Conservation (phyloP, 2,888 invertebrate genomes). For the Atherix ibis region DNA sequence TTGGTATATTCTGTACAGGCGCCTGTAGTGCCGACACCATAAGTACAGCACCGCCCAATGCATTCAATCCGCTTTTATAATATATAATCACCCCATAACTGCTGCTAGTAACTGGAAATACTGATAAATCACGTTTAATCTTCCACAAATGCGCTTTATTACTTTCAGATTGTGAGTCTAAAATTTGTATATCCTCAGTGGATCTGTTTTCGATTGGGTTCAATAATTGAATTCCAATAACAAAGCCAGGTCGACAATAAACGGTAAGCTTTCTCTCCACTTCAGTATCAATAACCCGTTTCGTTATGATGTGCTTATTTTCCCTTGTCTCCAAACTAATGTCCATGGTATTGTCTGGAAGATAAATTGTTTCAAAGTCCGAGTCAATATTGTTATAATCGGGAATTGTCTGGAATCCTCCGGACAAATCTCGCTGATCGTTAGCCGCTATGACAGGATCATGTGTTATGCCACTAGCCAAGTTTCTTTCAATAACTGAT, state of each 20-base stretch:
- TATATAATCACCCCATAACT: conserved; percentile 65
- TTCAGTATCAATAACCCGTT: conserved; percentile 42
- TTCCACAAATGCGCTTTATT: conserved; percentile 55
- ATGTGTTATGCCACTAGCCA: conserved; percentile 76
- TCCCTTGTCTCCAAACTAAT: conserved; percentile 54
- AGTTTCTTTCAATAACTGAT: conserved; percentile 67
- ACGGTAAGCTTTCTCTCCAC: conserved; percentile 43
- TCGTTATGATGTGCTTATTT: conserved; percentile 65
- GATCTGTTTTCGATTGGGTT: conserved; percentile 83
- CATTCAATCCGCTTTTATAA: conserved; percentile 62
- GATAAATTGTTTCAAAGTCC: conserved; percentile 54
- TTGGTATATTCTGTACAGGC: conserved; percentile 55
- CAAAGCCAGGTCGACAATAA: conserved; percentile 64
- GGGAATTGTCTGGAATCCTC: conserved; percentile 68
- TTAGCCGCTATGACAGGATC: conserved; percentile 71
- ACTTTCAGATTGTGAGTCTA: conserved; percentile 56
- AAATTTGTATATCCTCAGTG: conserved; percentile 64
- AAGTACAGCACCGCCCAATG: conserved; percentile 68
- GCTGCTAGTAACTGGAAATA: conserved; percentile 79
- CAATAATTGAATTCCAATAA: conserved; percentile 74
- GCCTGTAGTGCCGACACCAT: conserved; percentile 58
- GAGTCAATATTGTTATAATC: conserved; percentile 50
- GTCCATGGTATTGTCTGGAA: conserved; percentile 46
- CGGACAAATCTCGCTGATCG: conserved; percentile 81
- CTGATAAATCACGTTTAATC: conserved; percentile 64